A percentile compares a stretch with the other conserved stretches of the same genome.
Evolutionary conservation across 2,113 vertebrate genomes (phyloP).

Genomic region (Rhynchomys soricoides): DNA sequence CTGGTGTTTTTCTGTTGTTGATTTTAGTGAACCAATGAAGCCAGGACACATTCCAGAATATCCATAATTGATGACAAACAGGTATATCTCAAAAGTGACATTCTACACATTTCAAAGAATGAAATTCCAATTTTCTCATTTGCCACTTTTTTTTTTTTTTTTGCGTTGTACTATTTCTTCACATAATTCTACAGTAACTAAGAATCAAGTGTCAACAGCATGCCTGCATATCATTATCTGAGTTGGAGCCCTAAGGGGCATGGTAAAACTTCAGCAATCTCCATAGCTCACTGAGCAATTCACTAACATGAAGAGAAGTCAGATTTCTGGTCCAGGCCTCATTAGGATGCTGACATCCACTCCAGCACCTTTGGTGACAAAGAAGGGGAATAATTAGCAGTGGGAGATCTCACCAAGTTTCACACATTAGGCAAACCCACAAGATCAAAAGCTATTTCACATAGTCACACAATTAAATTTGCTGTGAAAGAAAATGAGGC

Average conservation of each 20-base stretch:
- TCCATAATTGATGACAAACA: not conserved
- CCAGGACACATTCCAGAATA: not conserved
- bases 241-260: not conserved
- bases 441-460: constrained; percentile 47
- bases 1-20: not conserved
- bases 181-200: not conserved
- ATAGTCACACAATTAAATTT: constrained; percentile 5
- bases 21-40: constrained; percentile 9
- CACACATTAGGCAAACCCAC: not conserved
- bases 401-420: not conserved
- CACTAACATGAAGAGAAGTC: not conserved
- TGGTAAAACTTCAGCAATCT: constrained; percentile 37
- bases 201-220: constrained; percentile 46
- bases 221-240: not conserved
- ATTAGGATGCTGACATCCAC: constrained; percentile 5
- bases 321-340: constrained; percentile 14
- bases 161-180: not conserved
- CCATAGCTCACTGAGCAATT: constrained; percentile 38
- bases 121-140: not conserved
- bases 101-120: not conserved
- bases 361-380: not conserved
- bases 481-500: not conserved
- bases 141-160: not conserved
- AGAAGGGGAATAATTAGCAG: constrained; percentile 53
- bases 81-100: not conserved